These are phyloP conservation scores for Melitaea athalia DNA, from an alignment of 2,888 invertebrate species.

Conservation along the genomic window DNA sequence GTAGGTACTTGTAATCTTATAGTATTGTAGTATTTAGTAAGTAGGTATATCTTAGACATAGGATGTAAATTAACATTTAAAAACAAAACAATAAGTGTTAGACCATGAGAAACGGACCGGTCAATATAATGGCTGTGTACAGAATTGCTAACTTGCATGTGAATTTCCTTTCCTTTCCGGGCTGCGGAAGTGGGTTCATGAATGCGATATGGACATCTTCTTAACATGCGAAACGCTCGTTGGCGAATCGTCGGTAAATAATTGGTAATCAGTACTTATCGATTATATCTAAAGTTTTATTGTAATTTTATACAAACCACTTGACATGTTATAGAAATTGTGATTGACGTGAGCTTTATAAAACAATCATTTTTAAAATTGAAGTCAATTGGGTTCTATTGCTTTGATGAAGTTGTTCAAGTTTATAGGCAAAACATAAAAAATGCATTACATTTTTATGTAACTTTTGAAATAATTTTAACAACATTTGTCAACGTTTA, in stretches of 20 bases:
- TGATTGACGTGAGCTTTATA: not conserved
- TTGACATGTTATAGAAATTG: not conserved
- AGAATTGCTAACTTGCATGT: slow-evolving; percentile 67
- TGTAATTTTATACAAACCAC: slow-evolving; percentile 9
- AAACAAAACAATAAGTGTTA: slow-evolving; percentile 21
- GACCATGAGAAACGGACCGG: slow-evolving; percentile 59
- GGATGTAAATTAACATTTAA: slow-evolving; percentile 39
- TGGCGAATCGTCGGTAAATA: slow-evolving; percentile 62
- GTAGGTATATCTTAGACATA: not conserved
- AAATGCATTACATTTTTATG: no score
- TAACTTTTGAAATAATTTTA: no score
- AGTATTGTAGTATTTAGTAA: no score
- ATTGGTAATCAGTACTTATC: slow-evolving; percentile 46
- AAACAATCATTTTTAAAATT: no score
- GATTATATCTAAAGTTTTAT: slow-evolving; percentile 31
- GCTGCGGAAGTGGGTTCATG: slow-evolving; percentile 68
- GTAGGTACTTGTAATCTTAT: no score
- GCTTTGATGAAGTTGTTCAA: no score
- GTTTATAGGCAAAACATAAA: no score
- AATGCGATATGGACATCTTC: slow-evolving; percentile 55
- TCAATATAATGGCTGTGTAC: slow-evolving; percentile 52
- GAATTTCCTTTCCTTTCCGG: slow-evolving; percentile 76
- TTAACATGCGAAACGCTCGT: slow-evolving; percentile 61
- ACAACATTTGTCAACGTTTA: no score
- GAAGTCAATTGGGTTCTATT: no score